Percentiles rank a stretch among this genome's conserved stretches.
These are phyloP conservation scores for Antigone vipio DNA, from an alignment of 2,113 vertebrate genomes.

Conservation along the genomic window DNA sequence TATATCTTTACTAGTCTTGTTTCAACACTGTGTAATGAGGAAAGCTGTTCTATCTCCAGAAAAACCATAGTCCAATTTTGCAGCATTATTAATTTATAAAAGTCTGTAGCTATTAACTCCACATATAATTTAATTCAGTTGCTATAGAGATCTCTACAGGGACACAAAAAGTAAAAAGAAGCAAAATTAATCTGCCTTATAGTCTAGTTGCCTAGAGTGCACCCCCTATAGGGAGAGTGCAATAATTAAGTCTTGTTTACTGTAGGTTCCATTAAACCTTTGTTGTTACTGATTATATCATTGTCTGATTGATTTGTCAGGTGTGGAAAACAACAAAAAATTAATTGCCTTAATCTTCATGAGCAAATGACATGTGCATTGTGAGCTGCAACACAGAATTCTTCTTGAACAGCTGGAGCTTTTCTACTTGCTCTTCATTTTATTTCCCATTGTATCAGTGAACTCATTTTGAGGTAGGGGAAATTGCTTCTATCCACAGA, in stretches of 20 bases:
- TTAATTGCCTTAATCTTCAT: slow-evolving; percentile 45
- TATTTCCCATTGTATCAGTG: background rate
- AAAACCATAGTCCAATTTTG: background rate
- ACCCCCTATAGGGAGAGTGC: slow-evolving; percentile 45
- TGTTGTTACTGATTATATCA: slow-evolving; percentile 59
- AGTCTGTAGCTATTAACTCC: slow-evolving; percentile 11
- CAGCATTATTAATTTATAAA: slow-evolving; percentile 41
- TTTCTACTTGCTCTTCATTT: slow-evolving; percentile 44
- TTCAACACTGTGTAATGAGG: background rate
- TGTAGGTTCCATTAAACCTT: slow-evolving; percentile 45
- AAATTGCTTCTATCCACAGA: slow-evolving; percentile 4
- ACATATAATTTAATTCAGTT: slow-evolving; percentile 55
- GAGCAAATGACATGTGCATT: background rate
- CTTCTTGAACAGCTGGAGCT: slow-evolving; percentile 18
- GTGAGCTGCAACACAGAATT: background rate
- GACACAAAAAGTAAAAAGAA: slow-evolving; percentile 43
- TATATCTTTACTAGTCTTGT: background rate
- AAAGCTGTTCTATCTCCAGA: background rate
- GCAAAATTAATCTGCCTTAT: slow-evolving; percentile 65
- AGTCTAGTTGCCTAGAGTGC: slow-evolving; percentile 57
- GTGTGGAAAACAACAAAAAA: slow-evolving; percentile 59
- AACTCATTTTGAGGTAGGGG: slow-evolving; percentile 12
- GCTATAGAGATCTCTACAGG: slow-evolving; percentile 66
- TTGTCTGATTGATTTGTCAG: slow-evolving; percentile 60
- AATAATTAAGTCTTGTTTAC: slow-evolving; percentile 73